These are phyloP conservation scores for Diploscapter pachys DNA, from an alignment of 1,140 invertebrate species.

Conservation along the genomic window DNA sequence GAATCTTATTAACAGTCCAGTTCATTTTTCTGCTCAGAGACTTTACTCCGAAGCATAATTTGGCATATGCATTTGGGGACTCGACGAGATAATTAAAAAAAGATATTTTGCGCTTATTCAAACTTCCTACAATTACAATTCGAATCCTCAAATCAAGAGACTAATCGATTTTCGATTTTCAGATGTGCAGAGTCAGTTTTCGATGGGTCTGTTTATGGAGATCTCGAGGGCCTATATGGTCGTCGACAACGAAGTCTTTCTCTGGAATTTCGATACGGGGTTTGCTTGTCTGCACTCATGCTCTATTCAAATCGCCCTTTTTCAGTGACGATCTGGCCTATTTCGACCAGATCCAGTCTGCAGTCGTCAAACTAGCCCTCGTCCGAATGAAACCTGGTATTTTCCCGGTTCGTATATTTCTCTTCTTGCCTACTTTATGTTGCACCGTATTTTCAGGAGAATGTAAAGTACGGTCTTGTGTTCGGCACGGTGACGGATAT, in stretches of 20 bases:
- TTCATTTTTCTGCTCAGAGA: no score
- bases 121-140: no score
- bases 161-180: constrained; percentile 4
- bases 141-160: no score
- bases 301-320: background rate
- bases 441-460: constrained; percentile 84
- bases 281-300: constrained; percentile 19
- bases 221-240: constrained; percentile 92
- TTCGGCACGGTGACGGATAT: constrained; percentile 73
- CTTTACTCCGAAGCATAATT: no score
- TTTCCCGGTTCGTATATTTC: constrained; percentile 36
- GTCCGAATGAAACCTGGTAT: constrained; percentile 55
- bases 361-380: constrained; percentile 57
- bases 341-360: constrained; percentile 59
- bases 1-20: no score
- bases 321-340: constrained; percentile 58
- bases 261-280: constrained; percentile 84
- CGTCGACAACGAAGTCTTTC: constrained; percentile 94
- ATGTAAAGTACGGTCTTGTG: constrained; percentile 64
- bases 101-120: no score
- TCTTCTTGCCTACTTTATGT: constrained; percentile 71
- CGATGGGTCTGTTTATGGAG: constrained; percentile 92
- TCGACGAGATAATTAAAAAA: no score
- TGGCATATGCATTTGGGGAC: no score
- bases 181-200: constrained; percentile 88